Evolutionary conservation across 2,888 invertebrate genomes (phyloP).

Genomic region (Drosophila acutilabella): DNA sequence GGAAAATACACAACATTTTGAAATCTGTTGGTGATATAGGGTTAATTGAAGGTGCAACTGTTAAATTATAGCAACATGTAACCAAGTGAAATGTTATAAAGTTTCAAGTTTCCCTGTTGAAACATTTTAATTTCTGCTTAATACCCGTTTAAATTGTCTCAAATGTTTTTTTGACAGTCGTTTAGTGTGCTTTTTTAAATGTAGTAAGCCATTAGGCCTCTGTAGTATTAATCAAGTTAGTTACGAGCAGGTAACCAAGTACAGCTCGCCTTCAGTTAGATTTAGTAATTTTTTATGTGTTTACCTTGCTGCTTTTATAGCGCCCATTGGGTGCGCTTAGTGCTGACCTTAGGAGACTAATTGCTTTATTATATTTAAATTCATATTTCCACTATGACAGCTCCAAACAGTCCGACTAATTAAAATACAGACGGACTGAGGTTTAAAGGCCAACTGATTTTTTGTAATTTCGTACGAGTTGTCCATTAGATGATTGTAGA

Average conservation of each 20-base stretch:
- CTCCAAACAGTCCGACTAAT: slow-evolving; percentile 2
- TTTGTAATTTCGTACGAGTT: neutral
- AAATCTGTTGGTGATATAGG: too few species aligned
- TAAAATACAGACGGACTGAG: slow-evolving; percentile 5
- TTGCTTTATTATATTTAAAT: slow-evolving; percentile 26
- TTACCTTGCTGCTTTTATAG: slow-evolving; percentile 35
- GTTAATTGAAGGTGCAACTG: too few species aligned
- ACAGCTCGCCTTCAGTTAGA: slow-evolving; percentile 5
- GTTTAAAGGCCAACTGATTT: neutral
- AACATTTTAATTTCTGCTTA: neutral
- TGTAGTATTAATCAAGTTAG: neutral
- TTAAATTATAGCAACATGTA: too few species aligned
- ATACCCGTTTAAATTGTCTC: neutral
- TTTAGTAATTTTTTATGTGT: slow-evolving; percentile 4
- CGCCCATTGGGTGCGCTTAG: slow-evolving; percentile 17
- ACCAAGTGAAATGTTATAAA: neutral
- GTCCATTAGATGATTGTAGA: neutral
- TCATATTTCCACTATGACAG: slow-evolving; percentile 15
- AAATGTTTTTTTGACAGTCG: neutral
- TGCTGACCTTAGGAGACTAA: slow-evolving; percentile 39
- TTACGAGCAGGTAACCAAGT: neutral
- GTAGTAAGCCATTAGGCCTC: slow-evolving; percentile 12
- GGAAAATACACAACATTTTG: too few species aligned
- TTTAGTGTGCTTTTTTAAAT: neutral
- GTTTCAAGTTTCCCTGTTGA: neutral